These are phyloP conservation scores for Clarias platycephalus DNA, from an alignment of 2,797 vertebrate genomes.

Conservation along the genomic window DNA sequence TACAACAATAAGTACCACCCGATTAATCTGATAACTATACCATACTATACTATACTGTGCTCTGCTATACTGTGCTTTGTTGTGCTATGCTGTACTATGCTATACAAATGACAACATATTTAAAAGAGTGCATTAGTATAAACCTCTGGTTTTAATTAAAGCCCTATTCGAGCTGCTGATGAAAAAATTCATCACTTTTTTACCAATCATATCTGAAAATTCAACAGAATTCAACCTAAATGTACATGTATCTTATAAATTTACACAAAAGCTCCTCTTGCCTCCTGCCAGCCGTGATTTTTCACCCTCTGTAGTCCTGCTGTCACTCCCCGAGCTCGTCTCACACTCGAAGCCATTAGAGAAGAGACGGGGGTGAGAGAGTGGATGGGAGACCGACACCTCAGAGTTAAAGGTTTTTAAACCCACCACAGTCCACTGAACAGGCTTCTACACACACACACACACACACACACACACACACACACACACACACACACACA, in stretches of 20 bases:
- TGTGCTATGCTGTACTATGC: neutral
- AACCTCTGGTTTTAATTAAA: neutral
- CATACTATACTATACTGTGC: neutral
- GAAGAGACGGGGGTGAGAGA: constrained; percentile 35
- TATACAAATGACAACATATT: neutral
- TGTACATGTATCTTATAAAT: neutral
- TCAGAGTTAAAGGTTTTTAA: constrained; percentile 48
- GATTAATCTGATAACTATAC: neutral
- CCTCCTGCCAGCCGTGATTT: constrained; percentile 42
- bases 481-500: constrained; percentile 19
- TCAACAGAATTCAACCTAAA: neutral
- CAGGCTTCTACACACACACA: constrained; percentile 36
- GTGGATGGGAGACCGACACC: constrained; percentile 41
- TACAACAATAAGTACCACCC: neutral
- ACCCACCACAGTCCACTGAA: constrained; percentile 49
- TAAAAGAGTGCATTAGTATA: neutral
- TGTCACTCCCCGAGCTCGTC: constrained; percentile 38
- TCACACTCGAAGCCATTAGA: constrained; percentile 52
- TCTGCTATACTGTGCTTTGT: neutral
- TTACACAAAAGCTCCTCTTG: constrained; percentile 24
- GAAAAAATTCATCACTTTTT: neutral
- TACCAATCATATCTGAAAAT: neutral
- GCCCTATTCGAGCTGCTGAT: neutral
- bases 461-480: constrained; percentile 21
- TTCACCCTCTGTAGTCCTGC: constrained; percentile 38